Base-by-base conservation (phyloP, 2,113 vertebrate genomes). In the Phodopus roborovskii region DNA sequence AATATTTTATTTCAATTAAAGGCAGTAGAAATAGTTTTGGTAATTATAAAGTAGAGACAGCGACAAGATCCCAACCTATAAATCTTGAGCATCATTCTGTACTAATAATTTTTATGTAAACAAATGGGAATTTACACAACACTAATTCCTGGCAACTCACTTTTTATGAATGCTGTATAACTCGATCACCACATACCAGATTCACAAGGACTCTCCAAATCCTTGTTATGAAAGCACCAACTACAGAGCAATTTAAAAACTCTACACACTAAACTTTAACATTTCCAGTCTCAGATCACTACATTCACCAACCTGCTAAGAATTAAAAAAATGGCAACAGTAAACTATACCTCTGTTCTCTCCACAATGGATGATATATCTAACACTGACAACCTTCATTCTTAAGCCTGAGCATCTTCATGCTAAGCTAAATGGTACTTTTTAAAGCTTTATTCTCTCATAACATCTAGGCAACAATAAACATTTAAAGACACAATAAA, bases 1-100 rank as follows among this genome's bases (percentile, higher is more conserved):
- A 98, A 98, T 78, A 96, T 92, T 98, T 98, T 97, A 97, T 97
- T 98, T 96, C 62, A 89, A 73, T 97, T 94, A 96, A 97, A 97
- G 77, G 73, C 82, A 95, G 74, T 66, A 95, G 75, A 96, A 97
- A 96, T 97, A 94, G 87, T 88, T 93, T 91, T 95, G 30, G 85
- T 94, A 93, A 94, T 96, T 96, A 93, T 97, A 97, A 97, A 97
- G 97, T 71, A 96, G 96, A 98, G 96, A 97, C 73, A 82, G 85
- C 94, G 95, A 95, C 90, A 96, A 94, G 94, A 94, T 91, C 88
- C 60, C 85, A 94, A 78, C 50, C 62, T 66, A 60, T 70, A 94
- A 96, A 92, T 91, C 45, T 64, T 62, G 71, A 90, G 45, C 58
- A 87, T 86, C 26, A 48, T 73, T 96, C 50, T 71, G 39, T 85